Evolutionary conservation across 1,140 invertebrate genomes (phyloP), one percentile per base, ranked within the genome.

Genomic region (Zophobas atratus): DNA sequence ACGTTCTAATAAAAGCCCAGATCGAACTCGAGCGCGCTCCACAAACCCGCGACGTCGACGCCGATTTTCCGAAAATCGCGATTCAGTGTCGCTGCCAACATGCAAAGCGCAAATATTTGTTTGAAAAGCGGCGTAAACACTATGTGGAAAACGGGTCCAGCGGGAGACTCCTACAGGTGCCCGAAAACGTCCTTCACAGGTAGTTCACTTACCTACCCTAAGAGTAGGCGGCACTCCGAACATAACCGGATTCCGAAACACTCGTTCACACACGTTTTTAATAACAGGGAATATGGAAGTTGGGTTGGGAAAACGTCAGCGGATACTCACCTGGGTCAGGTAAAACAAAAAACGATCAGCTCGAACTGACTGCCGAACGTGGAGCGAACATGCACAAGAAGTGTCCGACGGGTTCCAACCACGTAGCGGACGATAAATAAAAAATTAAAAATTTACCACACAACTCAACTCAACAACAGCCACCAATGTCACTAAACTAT

Each of bases 141-240:
- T 20, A 20, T 20, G 20, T 20, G 20, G 20, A 20, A 20, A 20
- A 20, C 20, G 60, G n/a, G 38, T n/a, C 39, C 39, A 43, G 39
- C 57, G n/a, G n/a, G n/a, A 38, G 39, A 67, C 39, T 67, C 60
- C 60, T 67, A 67, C 60, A 67, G 60, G 60, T 67, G 60, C 60
- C 60, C 60, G 39, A 67, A 20, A 20, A 33, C 39, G 60, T 38
- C 60, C 60, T 67, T 67, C 60, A 67, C 60, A 67, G 60, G 60
- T 67, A 67, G 60, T 67, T 67, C 60, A 67, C 60, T 67, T 67
- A 67, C 60, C 60, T 67, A 67, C 60, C 60, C 60, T 67, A 67
- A 67, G 60, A 67, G 60, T 67, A 67, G 60, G 60, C 60, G 60
- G 41, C 20, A 43, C n/a, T 43, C 60, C 43, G 20, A 1, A 32